Percentiles rank a stretch among this genome's conserved stretches.
phyloP scores from a whole-genome alignment of 2,113 vertebrate genomes.

The Aphelocoma coerulescens region DNA sequence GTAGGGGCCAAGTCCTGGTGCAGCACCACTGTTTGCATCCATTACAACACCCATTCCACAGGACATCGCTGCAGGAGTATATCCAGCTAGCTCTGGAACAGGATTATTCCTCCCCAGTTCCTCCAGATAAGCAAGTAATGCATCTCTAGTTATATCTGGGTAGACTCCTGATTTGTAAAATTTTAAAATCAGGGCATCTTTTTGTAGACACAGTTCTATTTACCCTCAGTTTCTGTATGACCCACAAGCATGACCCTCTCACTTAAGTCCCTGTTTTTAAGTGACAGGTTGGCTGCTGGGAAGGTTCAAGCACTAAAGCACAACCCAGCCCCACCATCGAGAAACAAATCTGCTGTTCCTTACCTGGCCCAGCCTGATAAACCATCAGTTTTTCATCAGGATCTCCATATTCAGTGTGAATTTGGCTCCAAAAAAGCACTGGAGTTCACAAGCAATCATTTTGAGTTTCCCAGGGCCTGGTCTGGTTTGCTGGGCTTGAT shows the following conservation, averaged over 20 bases:
- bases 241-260: neutral
- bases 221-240: neutral
- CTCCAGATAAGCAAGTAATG: neutral
- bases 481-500: neutral
- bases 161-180: neutral
- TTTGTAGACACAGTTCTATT: neutral
- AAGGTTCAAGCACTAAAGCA: neutral
- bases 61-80: neutral
- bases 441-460: neutral
- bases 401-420: neutral
- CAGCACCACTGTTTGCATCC: neutral
- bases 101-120: neutral
- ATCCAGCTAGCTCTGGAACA: neutral
- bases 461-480: neutral
- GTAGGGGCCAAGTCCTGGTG: neutral
- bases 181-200: neutral
- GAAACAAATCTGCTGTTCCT: neutral
- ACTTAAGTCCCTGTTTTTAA: neutral
- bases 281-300: neutral
- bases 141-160: neutral
- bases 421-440: neutral
- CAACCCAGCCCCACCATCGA: neutral
- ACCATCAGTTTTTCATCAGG: neutral
- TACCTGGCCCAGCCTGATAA: neutral
- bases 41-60: fast-evolving